These are phyloP conservation scores for Dermochelys coriacea DNA, from an alignment of 2,797 vertebrate genomes.

Conservation along the genomic window DNA sequence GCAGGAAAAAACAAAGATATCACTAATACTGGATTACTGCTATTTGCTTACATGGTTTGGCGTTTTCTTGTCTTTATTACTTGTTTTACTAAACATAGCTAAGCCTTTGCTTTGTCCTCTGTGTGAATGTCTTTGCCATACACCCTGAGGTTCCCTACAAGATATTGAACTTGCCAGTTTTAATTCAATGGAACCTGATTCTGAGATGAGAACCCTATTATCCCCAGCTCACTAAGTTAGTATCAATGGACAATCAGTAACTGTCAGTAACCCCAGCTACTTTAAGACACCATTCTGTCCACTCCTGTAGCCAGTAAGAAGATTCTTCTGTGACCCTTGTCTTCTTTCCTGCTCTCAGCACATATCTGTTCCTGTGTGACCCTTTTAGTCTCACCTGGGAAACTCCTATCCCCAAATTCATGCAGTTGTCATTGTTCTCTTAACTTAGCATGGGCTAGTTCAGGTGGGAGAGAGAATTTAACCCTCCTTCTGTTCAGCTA, in stretches of 20 bases:
- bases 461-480: background rate
- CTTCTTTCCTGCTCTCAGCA: background rate
- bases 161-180: background rate
- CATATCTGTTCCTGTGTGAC: fast-evolving
- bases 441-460: fast-evolving
- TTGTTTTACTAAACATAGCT: background rate
- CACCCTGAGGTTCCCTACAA: background rate
- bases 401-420: fast-evolving
- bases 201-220: background rate
- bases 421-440: background rate
- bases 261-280: background rate
- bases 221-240: background rate
- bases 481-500: background rate
- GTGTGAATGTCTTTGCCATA: background rate
- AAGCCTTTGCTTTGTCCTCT: background rate
- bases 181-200: background rate
- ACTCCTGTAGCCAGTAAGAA: background rate
- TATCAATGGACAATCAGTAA: background rate
- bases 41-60: background rate
- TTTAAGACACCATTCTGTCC: background rate
- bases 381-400: background rate
- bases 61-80: background rate
- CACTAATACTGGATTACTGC: background rate
- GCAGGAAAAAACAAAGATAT: background rate
- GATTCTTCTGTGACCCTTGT: background rate